Percentiles rank a stretch among this genome's conserved stretches.
Evolutionary conservation across 1,140 invertebrate genomes (phyloP).

Genomic region (Melipona quadrifasciata): DNA sequence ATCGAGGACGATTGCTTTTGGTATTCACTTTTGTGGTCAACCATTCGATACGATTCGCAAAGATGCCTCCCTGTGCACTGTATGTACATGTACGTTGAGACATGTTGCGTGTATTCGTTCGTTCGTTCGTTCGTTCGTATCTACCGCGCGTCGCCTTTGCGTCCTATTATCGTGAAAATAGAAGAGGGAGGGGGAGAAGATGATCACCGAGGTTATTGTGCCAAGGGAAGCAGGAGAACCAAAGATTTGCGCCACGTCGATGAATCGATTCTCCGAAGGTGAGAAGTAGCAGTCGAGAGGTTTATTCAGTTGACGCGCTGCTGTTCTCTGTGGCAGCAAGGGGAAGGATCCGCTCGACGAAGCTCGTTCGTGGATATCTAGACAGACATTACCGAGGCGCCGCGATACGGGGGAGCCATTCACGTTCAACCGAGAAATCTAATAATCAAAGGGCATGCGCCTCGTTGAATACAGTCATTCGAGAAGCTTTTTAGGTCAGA

Average conservation of each 20-base stretch:
- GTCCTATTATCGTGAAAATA: not conserved
- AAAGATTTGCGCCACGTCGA: constrained; percentile 41
- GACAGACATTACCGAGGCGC: constrained; percentile 4
- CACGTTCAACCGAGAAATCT: constrained; percentile 36
- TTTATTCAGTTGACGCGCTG: constrained; percentile 10
- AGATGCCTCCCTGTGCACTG: not conserved
- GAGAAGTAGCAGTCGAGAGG: not conserved
- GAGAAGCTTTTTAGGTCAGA: constrained; percentile 30
- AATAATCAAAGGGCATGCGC: constrained; percentile 39
- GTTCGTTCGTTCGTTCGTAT: constrained; percentile 9
- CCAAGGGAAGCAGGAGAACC: constrained; percentile 38
- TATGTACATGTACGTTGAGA: not conserved
- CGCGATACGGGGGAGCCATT: constrained; percentile 13
- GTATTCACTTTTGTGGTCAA: constrained; percentile 13
- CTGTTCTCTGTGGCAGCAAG: too few species aligned
- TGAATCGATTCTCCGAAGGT: constrained; percentile 44
- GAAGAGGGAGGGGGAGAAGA: too few species aligned
- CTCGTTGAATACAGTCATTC: constrained; percentile 45
- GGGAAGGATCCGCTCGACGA: not conserved
- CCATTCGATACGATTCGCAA: constrained; percentile 6
- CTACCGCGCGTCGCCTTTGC: not conserved
- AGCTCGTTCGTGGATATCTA: not conserved
- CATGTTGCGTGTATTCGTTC: not conserved
- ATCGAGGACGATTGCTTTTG: constrained; percentile 1
- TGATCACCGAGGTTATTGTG: constrained; percentile 42